Evolutionary conservation across 1,140 invertebrate genomes (phyloP).

Genomic region (Ostrea edulis): DNA sequence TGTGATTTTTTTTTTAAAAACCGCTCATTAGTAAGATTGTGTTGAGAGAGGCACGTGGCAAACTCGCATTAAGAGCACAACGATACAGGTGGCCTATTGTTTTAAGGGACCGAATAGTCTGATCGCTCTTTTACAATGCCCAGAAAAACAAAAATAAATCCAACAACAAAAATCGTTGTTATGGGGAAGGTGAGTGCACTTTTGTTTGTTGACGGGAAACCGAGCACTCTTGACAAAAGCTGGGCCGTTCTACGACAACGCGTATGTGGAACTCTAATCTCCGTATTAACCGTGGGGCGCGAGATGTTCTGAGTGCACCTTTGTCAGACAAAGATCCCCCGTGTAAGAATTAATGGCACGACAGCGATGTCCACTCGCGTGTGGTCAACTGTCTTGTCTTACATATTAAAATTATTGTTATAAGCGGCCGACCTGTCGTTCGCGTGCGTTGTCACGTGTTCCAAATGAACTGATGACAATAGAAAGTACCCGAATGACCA

Average conservation of each 20-base stretch:
- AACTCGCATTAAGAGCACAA: background rate
- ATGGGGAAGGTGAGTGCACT: background rate
- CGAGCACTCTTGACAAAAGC: background rate
- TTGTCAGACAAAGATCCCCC: background rate
- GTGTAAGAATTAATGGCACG: constrained; percentile 35
- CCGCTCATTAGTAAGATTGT: background rate
- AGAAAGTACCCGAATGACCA: constrained; percentile 36
- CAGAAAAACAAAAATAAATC: background rate
- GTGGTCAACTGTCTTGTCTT: constrained; percentile 32
- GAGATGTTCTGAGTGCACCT: background rate
- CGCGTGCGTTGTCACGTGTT: constrained; percentile 32
- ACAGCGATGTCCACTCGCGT: constrained; percentile 16
- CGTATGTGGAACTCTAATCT: background rate
- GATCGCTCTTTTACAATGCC: background rate
- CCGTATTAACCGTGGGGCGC: background rate
- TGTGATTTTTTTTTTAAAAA: background rate
- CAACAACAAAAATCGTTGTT: background rate
- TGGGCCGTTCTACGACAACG: background rate
- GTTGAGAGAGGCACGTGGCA: background rate
- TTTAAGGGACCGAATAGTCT: background rate
- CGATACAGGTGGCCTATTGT: background rate
- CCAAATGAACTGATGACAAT: constrained; percentile 21
- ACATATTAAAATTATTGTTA: constrained; percentile 17
- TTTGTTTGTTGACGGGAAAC: background rate
- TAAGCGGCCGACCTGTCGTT: constrained; percentile 37